phyloP scores from a whole-genome alignment of 2,113 vertebrate species.

The Formicarius rufipectus region DNA sequence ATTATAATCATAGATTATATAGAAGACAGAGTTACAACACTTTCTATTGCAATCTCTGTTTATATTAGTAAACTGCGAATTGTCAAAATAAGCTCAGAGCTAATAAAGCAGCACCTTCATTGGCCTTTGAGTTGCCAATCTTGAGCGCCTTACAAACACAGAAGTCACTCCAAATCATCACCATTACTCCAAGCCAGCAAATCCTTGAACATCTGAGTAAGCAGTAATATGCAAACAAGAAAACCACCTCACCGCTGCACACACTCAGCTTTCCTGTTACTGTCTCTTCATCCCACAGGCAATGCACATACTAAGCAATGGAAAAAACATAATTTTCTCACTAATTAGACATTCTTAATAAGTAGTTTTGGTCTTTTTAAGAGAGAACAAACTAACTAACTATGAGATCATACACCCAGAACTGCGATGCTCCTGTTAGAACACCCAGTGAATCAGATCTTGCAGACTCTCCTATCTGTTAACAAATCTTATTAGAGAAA shows the following conservation, averaged over 20 bases:
- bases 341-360: background rate
- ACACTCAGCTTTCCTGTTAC: background rate
- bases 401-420: background rate
- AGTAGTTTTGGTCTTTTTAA: background rate
- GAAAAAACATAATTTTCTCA: background rate
- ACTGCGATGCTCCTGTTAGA: fast-evolving
- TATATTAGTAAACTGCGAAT: background rate
- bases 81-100: background rate
- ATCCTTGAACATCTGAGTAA: background rate
- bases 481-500: background rate
- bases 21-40: background rate
- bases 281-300: background rate
- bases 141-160: background rate
- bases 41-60: background rate
- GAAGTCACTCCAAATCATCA: background rate
- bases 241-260: background rate
- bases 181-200: background rate
- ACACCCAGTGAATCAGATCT: background rate
- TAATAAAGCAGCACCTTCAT: background rate
- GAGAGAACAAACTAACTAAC: background rate
- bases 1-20: background rate
- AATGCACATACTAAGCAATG: background rate
- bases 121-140: background rate
- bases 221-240: fast-evolving
- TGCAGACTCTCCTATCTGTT: background rate